These are phyloP conservation scores for Dicyrtoma fusca DNA, from an alignment of 2,888 invertebrate species.

Conservation along the genomic window DNA sequence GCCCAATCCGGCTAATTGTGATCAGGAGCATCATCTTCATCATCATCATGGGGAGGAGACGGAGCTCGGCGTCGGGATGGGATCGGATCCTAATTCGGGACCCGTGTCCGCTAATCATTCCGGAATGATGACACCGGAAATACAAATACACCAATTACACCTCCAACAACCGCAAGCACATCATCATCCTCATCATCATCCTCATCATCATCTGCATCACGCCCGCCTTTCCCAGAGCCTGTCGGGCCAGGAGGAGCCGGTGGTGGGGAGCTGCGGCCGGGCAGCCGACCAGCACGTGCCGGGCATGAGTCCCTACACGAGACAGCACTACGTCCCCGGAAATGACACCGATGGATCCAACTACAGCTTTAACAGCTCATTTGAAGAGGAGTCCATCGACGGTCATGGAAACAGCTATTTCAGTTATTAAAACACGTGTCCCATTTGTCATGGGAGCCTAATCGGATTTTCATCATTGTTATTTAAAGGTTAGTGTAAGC, in stretches of 20 bases:
- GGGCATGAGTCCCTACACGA: not conserved
- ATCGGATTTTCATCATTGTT: too few species aligned
- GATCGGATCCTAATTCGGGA: conserved; percentile 27
- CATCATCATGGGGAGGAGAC: conserved; percentile 26
- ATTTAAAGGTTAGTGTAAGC: too few species aligned
- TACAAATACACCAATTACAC: conserved; percentile 9
- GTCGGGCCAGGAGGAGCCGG: too few species aligned
- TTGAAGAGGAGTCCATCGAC: conserved; percentile 43
- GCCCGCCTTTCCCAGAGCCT: not conserved
- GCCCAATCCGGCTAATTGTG: conserved; percentile 33
- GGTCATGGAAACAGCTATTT: conserved; percentile 17
- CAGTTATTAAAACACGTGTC: not conserved
- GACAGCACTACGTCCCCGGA: not conserved
- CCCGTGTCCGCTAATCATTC: conserved; percentile 22
- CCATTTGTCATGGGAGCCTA: too few species aligned
- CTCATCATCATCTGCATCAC: not conserved
- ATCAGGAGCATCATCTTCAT: conserved; percentile 17
- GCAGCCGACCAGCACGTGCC: conserved; percentile 31
- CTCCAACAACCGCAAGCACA: conserved; percentile 11
- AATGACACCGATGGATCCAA: conserved; percentile 47
- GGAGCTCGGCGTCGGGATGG: conserved; percentile 26
- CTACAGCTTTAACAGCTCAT: conserved; percentile 50
- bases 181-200: conserved; percentile 5
- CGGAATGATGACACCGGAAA: conserved; percentile 18
- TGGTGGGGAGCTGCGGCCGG: not conserved